phyloP scores from a whole-genome alignment of 2,113 vertebrate genomes.

The Micromys minutus region DNA sequence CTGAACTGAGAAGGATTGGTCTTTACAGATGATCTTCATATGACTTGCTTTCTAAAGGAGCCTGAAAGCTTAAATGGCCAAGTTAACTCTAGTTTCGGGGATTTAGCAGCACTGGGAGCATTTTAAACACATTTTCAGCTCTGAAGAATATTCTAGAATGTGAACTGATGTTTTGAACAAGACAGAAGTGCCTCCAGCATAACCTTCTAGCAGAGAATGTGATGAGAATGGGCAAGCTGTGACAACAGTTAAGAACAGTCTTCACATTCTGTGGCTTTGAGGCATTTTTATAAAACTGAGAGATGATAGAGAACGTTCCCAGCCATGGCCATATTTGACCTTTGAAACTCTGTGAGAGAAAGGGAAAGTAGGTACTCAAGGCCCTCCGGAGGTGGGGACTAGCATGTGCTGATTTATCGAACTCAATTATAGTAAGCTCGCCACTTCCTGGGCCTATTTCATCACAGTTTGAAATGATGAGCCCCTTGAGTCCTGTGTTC shows the following conservation, averaged over 20 bases:
- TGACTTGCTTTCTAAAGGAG: background rate
- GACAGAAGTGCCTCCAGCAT: background rate
- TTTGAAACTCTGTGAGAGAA: slow-evolving; percentile 8
- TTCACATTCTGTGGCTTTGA: slow-evolving; percentile 47
- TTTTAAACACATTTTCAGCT: background rate
- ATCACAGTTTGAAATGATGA: slow-evolving; percentile 22
- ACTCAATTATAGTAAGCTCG: background rate
- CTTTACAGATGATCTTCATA: background rate
- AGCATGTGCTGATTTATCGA: background rate
- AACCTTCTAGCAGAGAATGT: background rate
- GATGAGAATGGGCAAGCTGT: background rate
- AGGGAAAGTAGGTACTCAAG: background rate
- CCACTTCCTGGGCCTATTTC: background rate
- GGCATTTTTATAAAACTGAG: slow-evolving; percentile 34
- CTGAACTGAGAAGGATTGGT: background rate
- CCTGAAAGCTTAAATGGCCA: background rate
- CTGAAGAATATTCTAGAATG: slow-evolving; percentile 33
- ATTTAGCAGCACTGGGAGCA: background rate
- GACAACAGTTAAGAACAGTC: background rate
- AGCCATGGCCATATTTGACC: slow-evolving; percentile 4
- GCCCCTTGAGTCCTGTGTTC: background rate
- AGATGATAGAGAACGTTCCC: background rate
- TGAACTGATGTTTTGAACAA: slow-evolving; percentile 11
- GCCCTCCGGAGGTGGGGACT: background rate
- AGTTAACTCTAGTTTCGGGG: background rate